phyloP scores from a whole-genome alignment of 2,113 vertebrate species.

The Larimichthys polyactis region DNA sequence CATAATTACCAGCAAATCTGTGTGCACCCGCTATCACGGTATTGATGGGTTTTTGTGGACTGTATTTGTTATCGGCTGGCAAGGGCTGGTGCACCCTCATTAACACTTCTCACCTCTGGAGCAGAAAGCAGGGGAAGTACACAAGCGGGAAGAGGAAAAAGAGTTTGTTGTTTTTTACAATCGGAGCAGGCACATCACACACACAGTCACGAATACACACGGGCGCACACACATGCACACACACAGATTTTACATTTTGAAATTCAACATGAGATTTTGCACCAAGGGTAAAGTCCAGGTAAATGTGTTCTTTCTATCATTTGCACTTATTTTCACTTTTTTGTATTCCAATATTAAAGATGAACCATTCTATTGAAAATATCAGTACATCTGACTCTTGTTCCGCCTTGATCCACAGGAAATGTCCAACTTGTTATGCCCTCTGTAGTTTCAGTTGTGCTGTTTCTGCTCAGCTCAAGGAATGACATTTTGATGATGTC shows the following conservation, averaged over 20 bases:
- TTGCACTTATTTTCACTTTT: not conserved
- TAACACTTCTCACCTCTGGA: slow-evolving; percentile 77
- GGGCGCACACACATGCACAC: not conserved
- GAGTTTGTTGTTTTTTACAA: slow-evolving; percentile 33
- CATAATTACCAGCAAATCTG: slow-evolving; percentile 75
- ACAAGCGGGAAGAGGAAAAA: slow-evolving; percentile 54
- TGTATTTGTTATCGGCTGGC: slow-evolving; percentile 67
- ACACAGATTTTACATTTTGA: not conserved
- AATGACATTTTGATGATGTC: slow-evolving; percentile 1
- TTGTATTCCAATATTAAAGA: not conserved
- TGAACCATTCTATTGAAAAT: not conserved
- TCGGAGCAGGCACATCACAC: not conserved
- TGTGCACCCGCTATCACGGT: slow-evolving; percentile 20
- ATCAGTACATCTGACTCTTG: not conserved
- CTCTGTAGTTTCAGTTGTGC: not conserved
- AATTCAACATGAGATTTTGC: not conserved
- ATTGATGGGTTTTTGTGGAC: slow-evolving; percentile 58
- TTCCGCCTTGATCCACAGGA: not conserved
- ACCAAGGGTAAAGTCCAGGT: too few species aligned
- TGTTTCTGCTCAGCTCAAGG: slow-evolving; percentile 7
- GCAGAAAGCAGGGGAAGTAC: slow-evolving; percentile 57
- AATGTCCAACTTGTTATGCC: not conserved
- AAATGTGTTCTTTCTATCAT: not conserved
- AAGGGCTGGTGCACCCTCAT: slow-evolving; percentile 65
- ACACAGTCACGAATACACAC: not conserved